Evolutionary conservation across 2,888 invertebrate genomes (phyloP), one percentile per base, ranked within the genome.

Genomic region (Trachelus troglodyta): DNA sequence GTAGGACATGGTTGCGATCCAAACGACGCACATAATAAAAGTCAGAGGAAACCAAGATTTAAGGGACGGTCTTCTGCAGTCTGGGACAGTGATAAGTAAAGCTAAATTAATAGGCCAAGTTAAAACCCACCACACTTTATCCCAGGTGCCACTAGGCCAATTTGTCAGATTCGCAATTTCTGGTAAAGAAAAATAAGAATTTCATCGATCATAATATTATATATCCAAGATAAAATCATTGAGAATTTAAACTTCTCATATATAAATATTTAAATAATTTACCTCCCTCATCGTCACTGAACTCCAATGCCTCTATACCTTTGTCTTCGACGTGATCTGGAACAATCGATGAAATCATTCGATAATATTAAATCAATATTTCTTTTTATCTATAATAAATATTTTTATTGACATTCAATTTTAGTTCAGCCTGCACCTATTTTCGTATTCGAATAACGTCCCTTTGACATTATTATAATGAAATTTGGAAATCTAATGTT

Each of bases 1-100:
- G 89, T 97, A 98, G 0, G 97, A 96, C 11, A 96, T 94, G 1
- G 93, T 91, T 0, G 96, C 96, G 81, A 98, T 96, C 97, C 97
- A 98, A 0, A 95, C 92, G 78, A 97, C 94, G 87, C 97, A 96
- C 95, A 97, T 95, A 12, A 94, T 79, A 88, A 98, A 97, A 0
- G 97, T 96, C 0, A 95, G 82, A 0, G 94, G 93, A 86, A 94
- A 96, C 85, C 87, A 90, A 9, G 86, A 84, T 79, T 79, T 88
- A 34, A 95, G 92, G 31, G 92, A 92, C 0, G 93, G 93, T 77
- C 94, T 94, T 69, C 95, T 93, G 87, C 96, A 95, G 92, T 97
- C 96, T 0, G 97, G 98, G 73, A 96, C 94, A 0, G 96, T 96
- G 35, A 95, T 82, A 90, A 94, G 95, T 9, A 97, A 93, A 1